These are phyloP conservation scores for Mobula birostris DNA, from an alignment of 2,113 vertebrate species.

Conservation along the genomic window DNA sequence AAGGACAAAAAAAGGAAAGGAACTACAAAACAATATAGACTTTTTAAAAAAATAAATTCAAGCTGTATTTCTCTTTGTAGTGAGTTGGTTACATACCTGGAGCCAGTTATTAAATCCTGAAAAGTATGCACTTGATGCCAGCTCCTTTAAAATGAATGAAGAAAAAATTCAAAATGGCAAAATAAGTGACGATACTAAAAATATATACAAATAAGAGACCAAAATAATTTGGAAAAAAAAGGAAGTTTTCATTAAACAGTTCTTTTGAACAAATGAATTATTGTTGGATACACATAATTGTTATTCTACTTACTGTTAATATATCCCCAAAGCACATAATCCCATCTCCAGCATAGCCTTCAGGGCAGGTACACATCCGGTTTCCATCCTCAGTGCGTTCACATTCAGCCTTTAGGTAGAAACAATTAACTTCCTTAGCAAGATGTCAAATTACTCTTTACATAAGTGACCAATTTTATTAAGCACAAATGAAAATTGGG, in stretches of 20 bases:
- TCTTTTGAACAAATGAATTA: not conserved
- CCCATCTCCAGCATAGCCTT: constrained; percentile 70
- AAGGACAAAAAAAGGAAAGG: not conserved
- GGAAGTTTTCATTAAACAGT: not conserved
- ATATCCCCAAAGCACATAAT: constrained; percentile 70
- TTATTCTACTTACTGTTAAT: constrained; percentile 51
- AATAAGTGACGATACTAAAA: not conserved
- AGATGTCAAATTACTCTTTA: not conserved
- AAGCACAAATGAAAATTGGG: not conserved
- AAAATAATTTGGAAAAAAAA: not conserved
- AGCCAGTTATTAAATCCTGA: constrained; percentile 57
- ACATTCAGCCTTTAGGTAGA: constrained; percentile 68
- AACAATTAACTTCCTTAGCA: not conserved
- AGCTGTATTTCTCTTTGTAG: not conserved
- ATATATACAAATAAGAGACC: not conserved
- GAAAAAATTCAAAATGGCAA: constrained; percentile 22
- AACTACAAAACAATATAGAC: too few species aligned
- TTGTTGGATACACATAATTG: not conserved
- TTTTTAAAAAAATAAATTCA: not conserved
- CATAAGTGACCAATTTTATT: not conserved
- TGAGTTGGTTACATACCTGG: constrained; percentile 56
- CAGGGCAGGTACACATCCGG: constrained; percentile 65
- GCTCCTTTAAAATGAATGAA: constrained; percentile 60
- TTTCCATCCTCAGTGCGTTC: constrained; percentile 49
- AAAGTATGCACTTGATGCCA: constrained; percentile 61